These are phyloP conservation scores for Cyprichromis sp. DNA, from an alignment of 2,113 vertebrate genomes.

Conservation along the genomic window DNA sequence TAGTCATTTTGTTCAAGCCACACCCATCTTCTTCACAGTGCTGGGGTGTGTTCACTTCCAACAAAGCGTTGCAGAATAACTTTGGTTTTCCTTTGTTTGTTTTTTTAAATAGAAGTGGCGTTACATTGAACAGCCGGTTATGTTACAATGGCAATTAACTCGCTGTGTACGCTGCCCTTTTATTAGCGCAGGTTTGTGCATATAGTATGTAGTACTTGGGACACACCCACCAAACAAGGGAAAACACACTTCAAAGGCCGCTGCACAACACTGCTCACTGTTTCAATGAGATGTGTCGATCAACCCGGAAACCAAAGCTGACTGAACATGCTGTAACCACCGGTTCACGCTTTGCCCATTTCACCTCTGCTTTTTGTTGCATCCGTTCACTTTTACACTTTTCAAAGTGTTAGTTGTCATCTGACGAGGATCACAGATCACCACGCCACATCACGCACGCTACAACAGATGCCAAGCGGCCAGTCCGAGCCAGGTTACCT, in stretches of 20 bases:
- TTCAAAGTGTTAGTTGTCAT: neutral
- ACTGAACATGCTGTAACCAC: neutral
- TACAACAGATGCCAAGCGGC: neutral
- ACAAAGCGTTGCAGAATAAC: neutral
- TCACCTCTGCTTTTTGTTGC: neutral
- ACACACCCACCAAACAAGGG: neutral
- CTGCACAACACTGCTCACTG: neutral
- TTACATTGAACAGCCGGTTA: neutral
- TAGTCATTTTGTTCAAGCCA: neutral
- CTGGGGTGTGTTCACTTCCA: neutral
- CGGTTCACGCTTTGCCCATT: neutral
- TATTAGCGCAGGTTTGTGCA: neutral
- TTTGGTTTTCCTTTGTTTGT: neutral
- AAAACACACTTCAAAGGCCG: neutral
- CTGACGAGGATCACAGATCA: neutral
- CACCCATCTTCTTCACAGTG: neutral
- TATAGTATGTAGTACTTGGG: neutral
- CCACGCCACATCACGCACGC: neutral
- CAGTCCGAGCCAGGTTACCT: constrained; percentile 18
- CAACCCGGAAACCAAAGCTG: neutral
- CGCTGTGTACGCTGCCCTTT: neutral
- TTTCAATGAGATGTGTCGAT: neutral
- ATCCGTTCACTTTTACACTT: neutral
- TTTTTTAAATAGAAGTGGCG: neutral
- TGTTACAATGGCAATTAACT: neutral